Base-by-base conservation (phyloP, 2,113 vertebrate genomes). In the Tychaedon coryphoeus region DNA sequence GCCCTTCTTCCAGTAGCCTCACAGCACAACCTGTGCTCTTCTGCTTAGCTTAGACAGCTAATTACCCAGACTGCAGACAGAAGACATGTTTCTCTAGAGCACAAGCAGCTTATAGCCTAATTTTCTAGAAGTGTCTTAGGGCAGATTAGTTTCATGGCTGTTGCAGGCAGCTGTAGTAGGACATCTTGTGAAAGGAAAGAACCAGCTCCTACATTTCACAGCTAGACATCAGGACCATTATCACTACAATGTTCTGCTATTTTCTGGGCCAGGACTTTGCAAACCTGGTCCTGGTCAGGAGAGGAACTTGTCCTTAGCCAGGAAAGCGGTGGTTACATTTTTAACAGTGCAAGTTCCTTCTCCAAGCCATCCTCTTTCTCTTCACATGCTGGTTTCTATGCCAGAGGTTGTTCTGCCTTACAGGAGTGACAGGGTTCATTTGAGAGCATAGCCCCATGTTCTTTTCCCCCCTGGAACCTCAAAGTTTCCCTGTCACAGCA, bases 81-180 rank as follows among this genome's bases (percentile, higher is more conserved):
- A 74, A 64, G 80, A 64, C 51, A 7, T 29, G 34, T 53, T 90
- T 45, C 82, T 78, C 56, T 75, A 5, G 1, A 57, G 78, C 61
- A 78, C 78, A 92, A 94, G 83, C 86, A 71, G 89, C 74, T 95
- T 85, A 93, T 10, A 36, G 33, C 22, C 79, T 74, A 14, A 70
- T 93, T 94, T 92, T 78, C 95, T 42, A 29, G 12, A 57, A 50
- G 33, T 58, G 66, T 85, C 86, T 93, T 71, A 74, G 42, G 25
- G 51, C 66, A 82, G 82, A 90, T 94, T 78, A 92, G 51, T 78
- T 76, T 58, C 76, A 12, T 76, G 72, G 34, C 45, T 47, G 53
- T 40, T 47, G 31, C 50, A 65, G 58, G n/a, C 70, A 87, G 5
- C 50, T 69, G 65, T 60, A 60, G 64, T 26, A 65, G 77, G 34